Evolutionary conservation across 2,888 invertebrate genomes (phyloP).

Genomic region (Himalopsyche kuldschensis): DNA sequence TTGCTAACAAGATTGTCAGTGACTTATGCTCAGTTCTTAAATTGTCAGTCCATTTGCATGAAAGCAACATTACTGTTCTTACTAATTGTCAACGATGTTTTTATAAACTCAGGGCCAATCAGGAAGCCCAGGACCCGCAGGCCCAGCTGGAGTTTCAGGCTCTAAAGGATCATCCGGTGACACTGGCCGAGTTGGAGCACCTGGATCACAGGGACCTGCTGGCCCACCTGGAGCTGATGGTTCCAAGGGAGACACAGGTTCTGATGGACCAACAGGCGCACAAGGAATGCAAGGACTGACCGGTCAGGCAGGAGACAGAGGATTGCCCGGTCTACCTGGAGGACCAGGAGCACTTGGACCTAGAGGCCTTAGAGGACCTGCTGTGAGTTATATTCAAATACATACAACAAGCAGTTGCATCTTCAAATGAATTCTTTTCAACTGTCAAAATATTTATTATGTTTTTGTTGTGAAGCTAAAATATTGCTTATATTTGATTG

Average conservation of each 20-base stretch:
- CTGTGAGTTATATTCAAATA: conserved; percentile 48
- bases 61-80: too few species aligned
- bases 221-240: conserved; percentile 75
- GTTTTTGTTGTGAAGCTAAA: too few species aligned
- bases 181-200: conserved; percentile 66
- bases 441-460: conserved; percentile 6
- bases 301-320: conserved; percentile 71
- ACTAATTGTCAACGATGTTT: background rate
- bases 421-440: too few species aligned
- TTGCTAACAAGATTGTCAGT: too few species aligned
- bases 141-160: conserved; percentile 69
- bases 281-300: conserved; percentile 71
- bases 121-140: conserved; percentile 69
- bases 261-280: conserved; percentile 69
- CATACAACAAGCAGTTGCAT: background rate
- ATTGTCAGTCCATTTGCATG: too few species aligned
- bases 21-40: too few species aligned
- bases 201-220: conserved; percentile 69
- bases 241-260: conserved; percentile 73
- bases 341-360: conserved; percentile 66
- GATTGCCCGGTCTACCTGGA: conserved; percentile 64
- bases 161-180: conserved; percentile 74
- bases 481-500: background rate
- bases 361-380: conserved; percentile 65
- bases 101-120: conserved; percentile 69